Percentiles rank a stretch among this genome's conserved stretches.
Evolutionary conservation across 2,888 invertebrate species (phyloP).

Genomic region (Chrysodeixis includens): DNA sequence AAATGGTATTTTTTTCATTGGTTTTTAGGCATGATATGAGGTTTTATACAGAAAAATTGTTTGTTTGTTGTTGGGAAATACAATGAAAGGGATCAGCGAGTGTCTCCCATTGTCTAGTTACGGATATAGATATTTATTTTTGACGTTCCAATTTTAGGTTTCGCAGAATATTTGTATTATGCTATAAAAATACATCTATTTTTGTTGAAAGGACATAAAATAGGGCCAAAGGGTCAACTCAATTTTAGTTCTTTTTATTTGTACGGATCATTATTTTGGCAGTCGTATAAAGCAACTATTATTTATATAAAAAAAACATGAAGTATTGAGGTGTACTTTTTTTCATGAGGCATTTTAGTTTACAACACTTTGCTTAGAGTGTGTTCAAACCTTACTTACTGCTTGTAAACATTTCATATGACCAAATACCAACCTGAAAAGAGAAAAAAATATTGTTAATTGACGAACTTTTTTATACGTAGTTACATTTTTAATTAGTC

Average conservation of each 20-base stretch:
- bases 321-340: too few species aligned
- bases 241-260: too few species aligned
- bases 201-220: background rate
- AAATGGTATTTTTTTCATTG: conserved; percentile 40
- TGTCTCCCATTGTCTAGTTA: background rate
- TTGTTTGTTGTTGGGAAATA: conserved; percentile 9
- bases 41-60: conserved; percentile 13
- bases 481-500: too few species aligned
- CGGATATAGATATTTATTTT: background rate
- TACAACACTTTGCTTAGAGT: too few species aligned
- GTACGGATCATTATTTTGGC: too few species aligned
- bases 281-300: too few species aligned
- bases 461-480: too few species aligned
- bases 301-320: too few species aligned
- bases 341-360: too few species aligned
- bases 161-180: too few species aligned
- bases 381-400: too few species aligned
- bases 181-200: too few species aligned
- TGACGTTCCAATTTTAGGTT: background rate
- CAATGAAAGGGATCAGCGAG: background rate
- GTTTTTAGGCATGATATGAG: conserved; percentile 35
- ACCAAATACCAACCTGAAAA: background rate
- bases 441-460: background rate
- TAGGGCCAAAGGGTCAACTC: background rate
- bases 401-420: background rate